Evolutionary conservation across 2,113 vertebrate species (phyloP).

Genomic region (Saguinus midas): DNA sequence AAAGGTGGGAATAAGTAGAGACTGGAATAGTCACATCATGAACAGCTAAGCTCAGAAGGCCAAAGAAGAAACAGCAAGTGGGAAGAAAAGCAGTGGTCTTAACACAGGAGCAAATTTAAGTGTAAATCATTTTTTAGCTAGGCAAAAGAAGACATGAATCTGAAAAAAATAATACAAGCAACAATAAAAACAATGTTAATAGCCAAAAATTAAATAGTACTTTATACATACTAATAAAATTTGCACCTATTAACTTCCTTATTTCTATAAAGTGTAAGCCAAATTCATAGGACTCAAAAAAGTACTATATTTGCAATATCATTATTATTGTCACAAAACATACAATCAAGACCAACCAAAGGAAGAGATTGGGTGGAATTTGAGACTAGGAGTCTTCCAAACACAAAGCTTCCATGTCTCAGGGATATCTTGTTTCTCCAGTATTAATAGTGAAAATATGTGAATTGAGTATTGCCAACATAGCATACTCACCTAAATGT

Average conservation of each 20-base stretch:
- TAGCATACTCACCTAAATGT: background rate
- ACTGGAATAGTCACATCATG: background rate
- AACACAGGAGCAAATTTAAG: background rate
- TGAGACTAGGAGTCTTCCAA: background rate
- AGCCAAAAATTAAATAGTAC: background rate
- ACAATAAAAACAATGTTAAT: background rate
- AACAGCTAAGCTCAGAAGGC: background rate
- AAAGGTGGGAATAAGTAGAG: background rate
- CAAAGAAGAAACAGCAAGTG: background rate
- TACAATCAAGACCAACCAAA: background rate
- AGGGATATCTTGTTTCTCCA: background rate
- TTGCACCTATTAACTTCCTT: background rate
- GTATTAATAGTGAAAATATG: background rate
- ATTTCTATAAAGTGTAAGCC: background rate
- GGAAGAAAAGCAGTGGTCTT: background rate
- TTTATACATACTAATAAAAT: background rate
- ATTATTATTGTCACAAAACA: background rate
- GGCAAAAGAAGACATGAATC: background rate
- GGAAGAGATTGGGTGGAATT: background rate
- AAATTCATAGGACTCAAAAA: conserved; percentile 1
- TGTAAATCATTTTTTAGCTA: background rate
- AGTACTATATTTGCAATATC: background rate
- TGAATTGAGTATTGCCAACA: background rate
- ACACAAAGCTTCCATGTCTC: background rate
- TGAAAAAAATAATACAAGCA: background rate